These are phyloP conservation scores for Tetragonula carbonaria DNA, from an alignment of 2,888 invertebrate species.

Conservation along the genomic window DNA sequence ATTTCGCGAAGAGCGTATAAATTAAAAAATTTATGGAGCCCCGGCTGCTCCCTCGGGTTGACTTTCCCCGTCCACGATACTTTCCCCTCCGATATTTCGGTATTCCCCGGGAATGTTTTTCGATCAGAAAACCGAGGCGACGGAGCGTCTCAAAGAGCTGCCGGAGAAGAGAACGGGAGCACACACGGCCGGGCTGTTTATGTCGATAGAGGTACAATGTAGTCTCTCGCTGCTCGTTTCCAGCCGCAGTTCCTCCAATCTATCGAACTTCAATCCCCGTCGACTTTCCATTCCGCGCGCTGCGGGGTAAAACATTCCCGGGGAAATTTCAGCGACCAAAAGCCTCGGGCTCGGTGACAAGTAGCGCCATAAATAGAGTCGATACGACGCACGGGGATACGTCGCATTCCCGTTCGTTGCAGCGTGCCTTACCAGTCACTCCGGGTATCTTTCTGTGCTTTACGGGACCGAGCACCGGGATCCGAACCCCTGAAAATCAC, in stretches of 20 bases:
- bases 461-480: slow-evolving; percentile 59
- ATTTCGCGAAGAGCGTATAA: background rate
- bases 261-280: slow-evolving; percentile 58
- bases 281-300: slow-evolving; percentile 57
- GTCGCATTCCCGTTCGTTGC: slow-evolving; percentile 68
- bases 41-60: background rate
- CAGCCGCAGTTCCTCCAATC: slow-evolving; percentile 56
- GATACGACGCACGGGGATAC: slow-evolving; percentile 72
- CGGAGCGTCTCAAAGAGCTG: slow-evolving; percentile 55
- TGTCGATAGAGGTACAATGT: slow-evolving; percentile 59
- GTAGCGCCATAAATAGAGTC: slow-evolving; percentile 77
- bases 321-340: slow-evolving; percentile 69
- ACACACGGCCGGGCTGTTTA: slow-evolving; percentile 44
- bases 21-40: slow-evolving; percentile 25
- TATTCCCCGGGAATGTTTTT: slow-evolving; percentile 1
- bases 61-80: background rate
- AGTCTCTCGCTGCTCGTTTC: slow-evolving; percentile 53
- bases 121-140: slow-evolving; percentile 41
- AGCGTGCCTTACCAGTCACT: slow-evolving; percentile 57
- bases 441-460: slow-evolving; percentile 66
- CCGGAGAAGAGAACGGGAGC: slow-evolving; percentile 26
- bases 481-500: slow-evolving; percentile 62
- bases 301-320: slow-evolving; percentile 63
- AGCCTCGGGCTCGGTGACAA: slow-evolving; percentile 72
- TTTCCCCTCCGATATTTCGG: background rate